Base-by-base conservation (phyloP, 2,113 vertebrate species). In the Naja naja region DNA sequence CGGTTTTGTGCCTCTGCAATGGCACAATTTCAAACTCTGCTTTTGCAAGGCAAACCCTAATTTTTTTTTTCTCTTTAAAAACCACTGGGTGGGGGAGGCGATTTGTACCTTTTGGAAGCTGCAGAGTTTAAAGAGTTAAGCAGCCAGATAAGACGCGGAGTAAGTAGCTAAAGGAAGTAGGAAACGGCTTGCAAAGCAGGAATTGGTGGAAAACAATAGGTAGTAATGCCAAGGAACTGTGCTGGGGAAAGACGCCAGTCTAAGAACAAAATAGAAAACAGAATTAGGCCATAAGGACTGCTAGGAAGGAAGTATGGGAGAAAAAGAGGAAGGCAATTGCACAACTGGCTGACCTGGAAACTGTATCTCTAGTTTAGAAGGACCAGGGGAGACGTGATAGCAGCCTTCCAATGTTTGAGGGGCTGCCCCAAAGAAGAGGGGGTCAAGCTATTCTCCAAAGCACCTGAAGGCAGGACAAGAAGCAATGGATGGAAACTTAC, bases 401-500 rank as follows among this genome's bases (percentile, higher is more conserved):
- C 11, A n/a, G 27, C 0, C 0, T n/a, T n/a, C 4, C 60, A 14
- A 14, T 64, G 14, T 64, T 0, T 64, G 0, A 64, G 11, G 58
- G 58, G 27, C 10, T 64, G 27, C 11, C 9, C 1, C 10, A 64
- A 64, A 64, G 11, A 12, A n/a, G 60, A n/a, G 1, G 27, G 9
- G 4, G 58, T 27, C 30, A n/a, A n/a, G 1, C 60, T 69, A 2
- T 5, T n/a, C 27, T 69, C 60, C 60, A 30, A 69, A 64, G 30
- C 11, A n/a, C 58, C 58, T 5, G 60, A n/a, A 16, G 60, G 30
- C 30, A 69, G 60, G 12, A 69, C 30, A 69, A 30, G 60, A 69
- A 69, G 30, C 60, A 16, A 69, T 1, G 30, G 60, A 14, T n/a
- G 11, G 60, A n/a, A 69, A 69, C 10, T 69, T 1, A 69, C 4